Conservation (phyloP, 2,113 vertebrate species). For the Hypocryptadius cinnamomeus region DNA sequence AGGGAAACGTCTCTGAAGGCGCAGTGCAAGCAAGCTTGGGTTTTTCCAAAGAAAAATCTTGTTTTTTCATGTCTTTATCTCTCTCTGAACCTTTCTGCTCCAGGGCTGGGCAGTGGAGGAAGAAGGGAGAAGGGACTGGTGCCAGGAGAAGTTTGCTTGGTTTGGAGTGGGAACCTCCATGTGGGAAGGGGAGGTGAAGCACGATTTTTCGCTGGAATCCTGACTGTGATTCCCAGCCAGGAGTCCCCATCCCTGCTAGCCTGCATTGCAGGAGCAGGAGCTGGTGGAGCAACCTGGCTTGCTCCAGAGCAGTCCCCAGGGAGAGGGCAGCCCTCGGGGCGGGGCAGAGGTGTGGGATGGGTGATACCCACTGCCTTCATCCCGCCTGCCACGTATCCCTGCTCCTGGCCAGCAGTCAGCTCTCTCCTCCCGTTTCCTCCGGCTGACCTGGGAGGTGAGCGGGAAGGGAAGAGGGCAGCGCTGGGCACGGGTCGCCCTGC, state of each 20-base stretch:
- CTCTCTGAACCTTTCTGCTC: neutral
- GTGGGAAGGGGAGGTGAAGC: neutral
- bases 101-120: neutral
- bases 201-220: rapidly evolving
- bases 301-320: rapidly evolving
- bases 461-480: neutral
- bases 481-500: rapidly evolving
- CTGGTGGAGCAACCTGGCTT: neutral
- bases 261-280: neutral
- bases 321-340: neutral
- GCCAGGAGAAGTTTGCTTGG: neutral
- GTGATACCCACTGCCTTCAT: neutral
- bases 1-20: neutral
- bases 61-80: neutral
- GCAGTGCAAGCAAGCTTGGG: rapidly evolving
- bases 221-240: neutral
- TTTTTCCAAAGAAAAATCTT: neutral
- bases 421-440: neutral
- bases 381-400: rapidly evolving
- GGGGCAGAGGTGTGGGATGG: neutral
- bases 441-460: neutral
- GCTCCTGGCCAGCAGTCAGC: neutral
- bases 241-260: neutral
- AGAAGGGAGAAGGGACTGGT: neutral
- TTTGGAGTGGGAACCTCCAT: neutral